Base-by-base conservation (phyloP, 2,888 invertebrate genomes). In the Ectemnius cavifrons region DNA sequence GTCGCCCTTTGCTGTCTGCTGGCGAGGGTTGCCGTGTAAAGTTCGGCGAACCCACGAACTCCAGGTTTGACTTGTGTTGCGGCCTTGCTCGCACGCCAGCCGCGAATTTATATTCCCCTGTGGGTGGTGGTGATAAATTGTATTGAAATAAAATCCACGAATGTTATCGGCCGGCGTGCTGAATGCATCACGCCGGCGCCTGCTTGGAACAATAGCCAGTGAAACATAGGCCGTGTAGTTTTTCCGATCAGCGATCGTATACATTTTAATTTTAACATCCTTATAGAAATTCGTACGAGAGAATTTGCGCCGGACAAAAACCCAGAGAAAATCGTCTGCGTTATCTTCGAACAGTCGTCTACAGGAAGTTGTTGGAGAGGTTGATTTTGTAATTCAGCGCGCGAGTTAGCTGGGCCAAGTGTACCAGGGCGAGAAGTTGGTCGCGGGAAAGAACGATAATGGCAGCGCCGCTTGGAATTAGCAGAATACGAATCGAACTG, bases 91-190 rank as follows among this genome's bases (percentile, higher is more conserved):
- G 52, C 52, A 16, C 5, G 37, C 52, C n/a, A 4, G 52, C 52
- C n/a, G 52, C 52, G n/a, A 52, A 52, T 52, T 52, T 52, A 52
- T 52, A 52, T 52, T 52, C 52, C 52, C 52, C 37, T 8, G 37
- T 11, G 52, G 52, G 14, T 14, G 52, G 14, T 16, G 52, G 52
- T 14, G 14, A 52, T 52, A 52, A 52, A 52, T 52, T 52, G 5
- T 52, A 52, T 52, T 52, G 52, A 52, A 52, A 52, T 52, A 52
- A 52, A 52, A 52, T 52, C 52, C 52, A 13, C 52, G 16, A 52
- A 14, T 14, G 52, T 13, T 52, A 52, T 52, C 52, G 52, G 52
- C n/a, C 52, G 52, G 16, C 16, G 16, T 16, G 16, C 16, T 52
- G n/a, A 52, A 37, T 37, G 52, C 16, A 52, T 52, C 52, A 13